Conservation (phyloP, 2,113 vertebrate species). For the Spea bombifrons region DNA sequence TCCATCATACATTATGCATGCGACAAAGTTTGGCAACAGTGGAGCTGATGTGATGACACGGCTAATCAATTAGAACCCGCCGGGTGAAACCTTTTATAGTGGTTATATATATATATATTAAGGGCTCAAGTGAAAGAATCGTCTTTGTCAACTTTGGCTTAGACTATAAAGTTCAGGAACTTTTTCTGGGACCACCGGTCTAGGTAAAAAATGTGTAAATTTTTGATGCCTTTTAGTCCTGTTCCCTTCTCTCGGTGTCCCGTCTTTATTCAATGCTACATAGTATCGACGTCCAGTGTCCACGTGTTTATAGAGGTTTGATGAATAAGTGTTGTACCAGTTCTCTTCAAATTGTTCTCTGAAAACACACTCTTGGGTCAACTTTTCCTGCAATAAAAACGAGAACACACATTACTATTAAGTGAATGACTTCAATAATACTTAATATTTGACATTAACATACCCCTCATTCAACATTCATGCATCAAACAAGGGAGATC, state of each 20-base stretch:
- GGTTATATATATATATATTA: slow-evolving; percentile 69
- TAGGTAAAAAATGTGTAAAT: slow-evolving; percentile 97
- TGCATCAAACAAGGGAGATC: too few species aligned
- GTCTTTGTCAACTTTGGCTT: slow-evolving; percentile 94
- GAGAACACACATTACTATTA: too few species aligned
- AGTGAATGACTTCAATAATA: too few species aligned
- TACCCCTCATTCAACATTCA: too few species aligned
- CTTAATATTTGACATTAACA: too few species aligned
- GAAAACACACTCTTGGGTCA: slow-evolving; percentile 93
- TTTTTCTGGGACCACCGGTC: slow-evolving; percentile 95
- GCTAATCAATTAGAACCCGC: slow-evolving; percentile 81
- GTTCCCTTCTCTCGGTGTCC: slow-evolving; percentile 85
- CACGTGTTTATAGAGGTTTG: slow-evolving; percentile 93
- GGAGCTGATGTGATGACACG: slow-evolving; percentile 77
- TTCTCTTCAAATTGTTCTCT: slow-evolving; percentile 98
- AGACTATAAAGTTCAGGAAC: slow-evolving; percentile 96
- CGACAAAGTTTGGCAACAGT: slow-evolving; percentile 85
- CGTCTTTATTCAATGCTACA: slow-evolving; percentile 96
- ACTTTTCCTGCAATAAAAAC: slow-evolving; percentile 77
- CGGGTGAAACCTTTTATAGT: slow-evolving; percentile 77
- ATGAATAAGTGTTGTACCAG: slow-evolving; percentile 99
- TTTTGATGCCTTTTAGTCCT: slow-evolving; percentile 96
- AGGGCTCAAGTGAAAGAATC: slow-evolving; percentile 79
- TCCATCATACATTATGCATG: slow-evolving; percentile 80
- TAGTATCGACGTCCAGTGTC: slow-evolving; percentile 91